A percentile compares a stretch with the other conserved stretches of the same genome.
Conservation (phyloP, 2,113 vertebrate genomes). For the Hylia prasina region DNA sequence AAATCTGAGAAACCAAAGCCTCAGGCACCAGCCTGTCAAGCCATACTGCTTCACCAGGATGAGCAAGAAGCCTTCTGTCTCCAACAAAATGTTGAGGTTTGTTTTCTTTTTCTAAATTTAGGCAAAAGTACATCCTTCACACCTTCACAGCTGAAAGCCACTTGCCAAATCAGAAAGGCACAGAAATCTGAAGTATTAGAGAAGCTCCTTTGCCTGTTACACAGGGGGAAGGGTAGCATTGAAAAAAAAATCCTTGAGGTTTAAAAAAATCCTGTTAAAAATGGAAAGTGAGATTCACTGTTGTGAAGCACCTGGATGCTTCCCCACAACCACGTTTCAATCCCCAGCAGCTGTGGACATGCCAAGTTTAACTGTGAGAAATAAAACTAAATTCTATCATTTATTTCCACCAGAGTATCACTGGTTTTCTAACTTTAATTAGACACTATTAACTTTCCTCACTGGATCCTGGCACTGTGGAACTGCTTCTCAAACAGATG, state of each 20-base stretch:
- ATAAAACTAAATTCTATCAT: neutral
- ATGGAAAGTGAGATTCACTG: neutral
- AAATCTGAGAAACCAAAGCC: neutral
- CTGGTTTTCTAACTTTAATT: neutral
- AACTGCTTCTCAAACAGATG: neutral
- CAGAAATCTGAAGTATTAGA: neutral
- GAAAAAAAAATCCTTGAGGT: neutral
- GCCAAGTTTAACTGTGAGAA: neutral
- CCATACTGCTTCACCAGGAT: neutral
- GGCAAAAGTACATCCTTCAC: neutral
- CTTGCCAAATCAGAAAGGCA: neutral
- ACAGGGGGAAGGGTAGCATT: neutral
- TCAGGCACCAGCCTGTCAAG: neutral
- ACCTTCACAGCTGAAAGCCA: neutral
- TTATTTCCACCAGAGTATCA: neutral
- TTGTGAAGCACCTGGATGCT: neutral
- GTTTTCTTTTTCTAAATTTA: neutral
- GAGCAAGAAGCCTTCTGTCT: neutral
- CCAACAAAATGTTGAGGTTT: neutral
- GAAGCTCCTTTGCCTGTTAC: neutral
- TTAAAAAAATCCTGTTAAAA: neutral
- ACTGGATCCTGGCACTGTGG: neutral
- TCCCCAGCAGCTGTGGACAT: neutral
- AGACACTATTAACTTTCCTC: neutral
- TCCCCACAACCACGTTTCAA: neutral